These are phyloP conservation scores for Polyommatus iphigenia DNA, from an alignment of 2,888 invertebrate species.

Conservation along the genomic window DNA sequence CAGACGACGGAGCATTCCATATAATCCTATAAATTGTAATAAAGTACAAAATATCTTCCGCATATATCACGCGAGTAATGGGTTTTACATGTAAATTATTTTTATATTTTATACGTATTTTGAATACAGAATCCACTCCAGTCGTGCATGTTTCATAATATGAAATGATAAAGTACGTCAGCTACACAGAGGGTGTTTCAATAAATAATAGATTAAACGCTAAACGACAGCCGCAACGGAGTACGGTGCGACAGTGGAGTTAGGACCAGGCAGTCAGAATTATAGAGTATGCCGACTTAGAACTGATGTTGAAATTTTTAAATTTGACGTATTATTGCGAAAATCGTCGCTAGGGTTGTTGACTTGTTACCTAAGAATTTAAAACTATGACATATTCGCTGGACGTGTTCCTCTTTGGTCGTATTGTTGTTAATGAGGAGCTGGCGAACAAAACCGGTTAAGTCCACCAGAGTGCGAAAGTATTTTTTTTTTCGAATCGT, in stretches of 20 bases:
- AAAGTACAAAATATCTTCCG: conserved; percentile 40
- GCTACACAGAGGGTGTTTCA: conserved; percentile 5
- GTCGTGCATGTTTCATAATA: conserved; percentile 17
- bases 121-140: conserved; percentile 22
- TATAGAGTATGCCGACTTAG: too few species aligned
- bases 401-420: too few species aligned
- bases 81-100: conserved; percentile 25
- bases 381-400: too few species aligned
- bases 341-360: too few species aligned
- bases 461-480: too few species aligned
- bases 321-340: too few species aligned
- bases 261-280: too few species aligned
- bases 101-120: conserved; percentile 21
- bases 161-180: conserved; percentile 13
- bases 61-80: conserved; percentile 33
- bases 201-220: background rate
- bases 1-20: conserved; percentile 4
- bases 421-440: too few species aligned
- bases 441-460: too few species aligned
- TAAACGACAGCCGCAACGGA: background rate
- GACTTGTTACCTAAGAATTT: too few species aligned
- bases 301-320: too few species aligned
- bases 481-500: too few species aligned
- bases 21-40: conserved; percentile 29
- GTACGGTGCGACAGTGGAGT: background rate